Evolutionary conservation across 2,888 invertebrate species (phyloP), one percentile per base, ranked within the genome.

Genomic region (Caenorhabditis japonica): DNA sequence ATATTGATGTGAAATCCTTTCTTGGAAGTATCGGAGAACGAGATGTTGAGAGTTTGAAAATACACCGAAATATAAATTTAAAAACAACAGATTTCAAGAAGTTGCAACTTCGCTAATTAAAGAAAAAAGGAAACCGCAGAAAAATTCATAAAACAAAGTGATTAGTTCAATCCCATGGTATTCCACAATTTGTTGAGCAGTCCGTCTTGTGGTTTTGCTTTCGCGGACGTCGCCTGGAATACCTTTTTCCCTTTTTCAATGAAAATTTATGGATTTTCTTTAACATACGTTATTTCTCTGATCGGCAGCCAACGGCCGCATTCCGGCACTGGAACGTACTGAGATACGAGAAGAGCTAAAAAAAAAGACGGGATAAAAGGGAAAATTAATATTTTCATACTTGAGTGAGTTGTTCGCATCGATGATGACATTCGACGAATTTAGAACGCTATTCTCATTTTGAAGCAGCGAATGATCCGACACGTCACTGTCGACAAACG

Each of bases 271-370:
- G 17, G 10, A 8, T 13, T 0, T 19, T 33, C 23, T 15, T 13
- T 15, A 19, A 33, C 8, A 49, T 49, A 66, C 77, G 43, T 74
- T 76, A 13, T 13, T 36, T 23, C 69, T 44, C 30, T 76, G 61
- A 52, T 76, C 62, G 7, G 59, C 61, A 44, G 64, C 69, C 38
- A 84, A 70, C 17, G 80, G 75, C 15, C 84, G 75, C 82, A 84
- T 83, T 47, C 83, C 83, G 49, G 77, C 69, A 17, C 82, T 75
- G 27, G 83, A 80, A 4, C 69, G 53, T 3, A 69, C 68, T 3
- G 76, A 76, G 39, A 76, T 56, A 8, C 79, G 74, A 38, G 79
- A 79, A 36, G 59, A 59, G 27, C 79, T 79, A 55, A 25, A 78
- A 74, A 30, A 5, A 38, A 47, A 36, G 19, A n/a, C 46, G 33